Percentiles rank a stretch among this genome's conserved stretches.
Evolutionary conservation across 2,797 vertebrate genomes (phyloP).

Genomic region (Thripadectes ignobilis): DNA sequence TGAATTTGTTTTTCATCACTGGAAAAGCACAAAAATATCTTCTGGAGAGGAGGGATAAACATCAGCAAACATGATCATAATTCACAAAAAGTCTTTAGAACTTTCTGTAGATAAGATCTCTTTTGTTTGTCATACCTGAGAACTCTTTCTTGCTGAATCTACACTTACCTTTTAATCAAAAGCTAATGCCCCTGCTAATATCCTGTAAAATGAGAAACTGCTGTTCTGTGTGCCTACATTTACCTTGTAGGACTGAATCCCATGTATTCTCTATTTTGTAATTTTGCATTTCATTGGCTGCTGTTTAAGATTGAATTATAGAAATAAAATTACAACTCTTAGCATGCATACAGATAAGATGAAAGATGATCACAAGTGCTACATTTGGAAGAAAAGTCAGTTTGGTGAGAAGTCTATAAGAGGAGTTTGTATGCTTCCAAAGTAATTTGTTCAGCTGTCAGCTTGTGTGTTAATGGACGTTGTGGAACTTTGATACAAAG

Average conservation of each 20-base stretch:
- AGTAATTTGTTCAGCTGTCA: not conserved
- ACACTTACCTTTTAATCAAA: not conserved
- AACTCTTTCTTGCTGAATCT: not conserved
- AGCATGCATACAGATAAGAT: not conserved
- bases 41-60: not conserved
- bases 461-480: accelerated
- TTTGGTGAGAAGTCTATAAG: not conserved
- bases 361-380: not conserved
- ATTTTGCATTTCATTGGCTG: not conserved
- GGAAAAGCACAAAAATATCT: not conserved
- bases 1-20: not conserved
- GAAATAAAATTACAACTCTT: not conserved
- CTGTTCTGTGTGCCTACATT: not conserved
- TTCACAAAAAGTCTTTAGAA: not conserved
- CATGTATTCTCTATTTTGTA: not conserved
- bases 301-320: not conserved
- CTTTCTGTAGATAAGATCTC: not conserved
- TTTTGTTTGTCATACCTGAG: not conserved
- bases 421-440: not conserved
- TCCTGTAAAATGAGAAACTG: not conserved
- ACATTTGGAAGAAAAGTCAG: not conserved
- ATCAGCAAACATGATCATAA: not conserved
- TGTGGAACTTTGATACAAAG: not conserved
- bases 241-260: not conserved
- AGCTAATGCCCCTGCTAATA: not conserved